Evolutionary conservation across 1,140 invertebrate genomes (phyloP), one percentile per base, ranked within the genome.

Genomic region (Zaprionus gabonicus): DNA sequence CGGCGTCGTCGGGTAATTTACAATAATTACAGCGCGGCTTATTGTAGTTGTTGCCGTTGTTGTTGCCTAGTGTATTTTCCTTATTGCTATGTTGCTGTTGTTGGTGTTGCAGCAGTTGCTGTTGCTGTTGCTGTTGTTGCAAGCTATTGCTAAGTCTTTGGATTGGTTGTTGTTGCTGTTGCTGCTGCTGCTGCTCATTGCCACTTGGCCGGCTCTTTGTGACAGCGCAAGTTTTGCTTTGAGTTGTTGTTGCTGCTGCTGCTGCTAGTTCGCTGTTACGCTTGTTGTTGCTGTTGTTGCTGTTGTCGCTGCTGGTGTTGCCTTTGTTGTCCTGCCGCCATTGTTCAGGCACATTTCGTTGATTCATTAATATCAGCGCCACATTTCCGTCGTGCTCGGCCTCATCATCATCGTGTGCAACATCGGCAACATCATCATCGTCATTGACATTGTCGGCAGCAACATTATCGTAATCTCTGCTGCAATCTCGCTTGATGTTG

Each of bases 111-210:
- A 51, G 69, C 51, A 75, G 79, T 34, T 78, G 80, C 46, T 71
- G 67, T 62, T 76, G 79, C 58, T 64, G 49, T 58, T 73, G 68
- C 71, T 81, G 77, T 67, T 82, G 76, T 80, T 86, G 83, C 80
- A 90, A 90, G 86, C 81, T 91, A 90, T 81, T 85, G 82, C 82
- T 86, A 84, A 88, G 91, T 92, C 91, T 92, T 92, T 92, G 91
- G 91, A 77, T 92, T 92, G 71, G 74, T 91, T 88, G 86, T 90
- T 80, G 78, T 66, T 77, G 71, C 62, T 78, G 74, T 36, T 72
- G 75, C 31, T 75, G 53, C 13, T 78, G 77, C 67, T 77, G 76
- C 65, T 84, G 84, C 81, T 84, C 84, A 88, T 88, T 88, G 85
- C 81, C 84, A 88, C 85, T 88, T 69, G 68, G 81, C 85, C 72